Evolutionary conservation across 2,888 invertebrate genomes (phyloP).

Genomic region (Neria commutata): DNA sequence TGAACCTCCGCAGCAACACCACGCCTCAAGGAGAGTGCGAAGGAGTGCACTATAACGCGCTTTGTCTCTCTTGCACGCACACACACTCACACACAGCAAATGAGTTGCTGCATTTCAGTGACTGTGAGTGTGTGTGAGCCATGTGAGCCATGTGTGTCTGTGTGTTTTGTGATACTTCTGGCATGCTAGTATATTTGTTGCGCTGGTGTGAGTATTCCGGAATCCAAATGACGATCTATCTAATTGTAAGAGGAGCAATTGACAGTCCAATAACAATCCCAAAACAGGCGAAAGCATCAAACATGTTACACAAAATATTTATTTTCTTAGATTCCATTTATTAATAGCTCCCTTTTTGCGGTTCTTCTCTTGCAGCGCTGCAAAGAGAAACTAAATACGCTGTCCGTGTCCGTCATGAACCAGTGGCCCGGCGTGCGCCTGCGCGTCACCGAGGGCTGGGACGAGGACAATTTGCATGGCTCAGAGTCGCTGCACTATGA

Average conservation of each 20-base stretch:
- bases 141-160: background rate
- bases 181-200: no score
- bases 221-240: no score
- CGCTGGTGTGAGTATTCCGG: no score
- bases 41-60: conserved; percentile 7
- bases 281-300: no score
- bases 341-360: no score
- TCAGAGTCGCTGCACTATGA: conserved; percentile 93
- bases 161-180: background rate
- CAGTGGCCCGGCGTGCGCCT: conserved; percentile 96
- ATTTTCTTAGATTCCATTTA: no score
- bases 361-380: conserved; percentile 92
- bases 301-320: no score
- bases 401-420: conserved; percentile 97
- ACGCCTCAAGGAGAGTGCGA: conserved; percentile 38
- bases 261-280: no score
- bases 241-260: no score
- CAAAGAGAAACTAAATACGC: conserved; percentile 91
- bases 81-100: no score
- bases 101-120: conserved; percentile 14
- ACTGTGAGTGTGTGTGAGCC: conserved; percentile 5
- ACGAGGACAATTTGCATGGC: conserved; percentile 77
- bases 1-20: conserved; percentile 36
- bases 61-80: no score
- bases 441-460: conserved; percentile 95